Evolutionary conservation across 2,113 vertebrate species (phyloP).

Genomic region (Machaerirhynchus nigripectus): DNA sequence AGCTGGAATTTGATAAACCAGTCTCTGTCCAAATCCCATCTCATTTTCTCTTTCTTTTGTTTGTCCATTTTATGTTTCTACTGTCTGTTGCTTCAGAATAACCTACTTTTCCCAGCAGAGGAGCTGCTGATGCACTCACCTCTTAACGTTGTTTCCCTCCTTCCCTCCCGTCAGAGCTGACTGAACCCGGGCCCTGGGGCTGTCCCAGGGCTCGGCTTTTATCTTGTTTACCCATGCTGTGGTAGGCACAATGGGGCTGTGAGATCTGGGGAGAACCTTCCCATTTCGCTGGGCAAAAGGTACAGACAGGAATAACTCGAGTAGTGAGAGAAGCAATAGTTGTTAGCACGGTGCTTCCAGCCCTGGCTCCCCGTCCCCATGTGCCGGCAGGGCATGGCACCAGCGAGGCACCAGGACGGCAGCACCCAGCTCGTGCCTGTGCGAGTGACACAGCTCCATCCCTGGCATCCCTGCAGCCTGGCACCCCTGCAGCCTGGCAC

Average conservation of each 20-base stretch:
- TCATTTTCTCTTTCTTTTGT: background rate
- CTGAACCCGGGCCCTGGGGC: background rate
- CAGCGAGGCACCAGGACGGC: background rate
- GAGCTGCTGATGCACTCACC: background rate
- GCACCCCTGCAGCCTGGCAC: background rate
- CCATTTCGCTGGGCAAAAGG: background rate
- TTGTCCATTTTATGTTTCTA: background rate
- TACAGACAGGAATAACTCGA: rapidly evolving
- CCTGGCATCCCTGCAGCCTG: background rate
- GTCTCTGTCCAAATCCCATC: background rate
- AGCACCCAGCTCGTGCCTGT: background rate
- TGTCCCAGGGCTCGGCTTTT: background rate
- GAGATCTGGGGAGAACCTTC: background rate
- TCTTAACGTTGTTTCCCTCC: background rate
- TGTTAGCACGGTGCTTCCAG: rapidly evolving
- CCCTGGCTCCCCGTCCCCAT: background rate
- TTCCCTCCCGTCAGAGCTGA: rapidly evolving
- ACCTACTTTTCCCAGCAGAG: background rate
- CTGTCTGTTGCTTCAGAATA: background rate
- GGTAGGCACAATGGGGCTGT: background rate
- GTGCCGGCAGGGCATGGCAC: background rate
- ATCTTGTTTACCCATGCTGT: background rate
- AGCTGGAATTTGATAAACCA: background rate
- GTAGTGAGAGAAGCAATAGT: rapidly evolving
- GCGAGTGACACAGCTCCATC: rapidly evolving